phyloP scores from a whole-genome alignment of 2,113 vertebrate species.

The Amphiprion percula region DNA sequence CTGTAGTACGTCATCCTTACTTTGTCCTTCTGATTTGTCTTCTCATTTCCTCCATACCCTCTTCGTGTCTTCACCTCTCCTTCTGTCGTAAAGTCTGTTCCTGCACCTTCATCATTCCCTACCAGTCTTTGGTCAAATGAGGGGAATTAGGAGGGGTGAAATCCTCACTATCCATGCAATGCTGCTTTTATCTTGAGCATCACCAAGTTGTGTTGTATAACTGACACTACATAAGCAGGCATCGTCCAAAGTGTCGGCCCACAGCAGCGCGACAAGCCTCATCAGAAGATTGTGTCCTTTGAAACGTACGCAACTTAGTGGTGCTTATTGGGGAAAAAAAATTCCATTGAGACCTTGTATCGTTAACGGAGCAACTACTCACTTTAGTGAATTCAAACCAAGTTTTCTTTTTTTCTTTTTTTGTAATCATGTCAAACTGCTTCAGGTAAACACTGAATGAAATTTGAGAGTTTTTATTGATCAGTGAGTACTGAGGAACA shows the following conservation, averaged over 20 bases:
- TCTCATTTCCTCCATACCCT: constrained; percentile 7
- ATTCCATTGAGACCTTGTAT: constrained; percentile 53
- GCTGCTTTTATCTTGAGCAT: constrained; percentile 73
- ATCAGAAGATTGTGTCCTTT: constrained; percentile 38
- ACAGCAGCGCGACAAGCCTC: constrained; percentile 20
- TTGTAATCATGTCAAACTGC: constrained; percentile 78
- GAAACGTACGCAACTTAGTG: constrained; percentile 34
- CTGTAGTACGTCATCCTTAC: constrained; percentile 34
- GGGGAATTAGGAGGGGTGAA: constrained; percentile 45
- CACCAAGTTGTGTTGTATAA: constrained; percentile 36
- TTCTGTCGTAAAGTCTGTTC: constrained; percentile 54
- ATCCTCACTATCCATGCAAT: constrained; percentile 73
- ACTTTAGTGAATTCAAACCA: constrained; percentile 64
- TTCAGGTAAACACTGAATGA: constrained; percentile 82
- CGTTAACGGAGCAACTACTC: constrained; percentile 66
- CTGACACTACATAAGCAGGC: constrained; percentile 32
- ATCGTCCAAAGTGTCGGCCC: constrained; percentile 46
- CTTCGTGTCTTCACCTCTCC: constrained; percentile 29
- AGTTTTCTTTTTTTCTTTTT: constrained; percentile 37
- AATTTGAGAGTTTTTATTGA: constrained; percentile 60
- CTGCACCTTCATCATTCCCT: constrained; percentile 61
- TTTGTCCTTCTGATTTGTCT: background rate
- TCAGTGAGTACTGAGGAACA: constrained; percentile 59
- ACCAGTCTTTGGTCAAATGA: constrained; percentile 40
- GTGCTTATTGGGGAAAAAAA: constrained; percentile 28